These are phyloP conservation scores for Heliconius hortense DNA, from an alignment of 2,888 invertebrate genomes.

Conservation along the genomic window DNA sequence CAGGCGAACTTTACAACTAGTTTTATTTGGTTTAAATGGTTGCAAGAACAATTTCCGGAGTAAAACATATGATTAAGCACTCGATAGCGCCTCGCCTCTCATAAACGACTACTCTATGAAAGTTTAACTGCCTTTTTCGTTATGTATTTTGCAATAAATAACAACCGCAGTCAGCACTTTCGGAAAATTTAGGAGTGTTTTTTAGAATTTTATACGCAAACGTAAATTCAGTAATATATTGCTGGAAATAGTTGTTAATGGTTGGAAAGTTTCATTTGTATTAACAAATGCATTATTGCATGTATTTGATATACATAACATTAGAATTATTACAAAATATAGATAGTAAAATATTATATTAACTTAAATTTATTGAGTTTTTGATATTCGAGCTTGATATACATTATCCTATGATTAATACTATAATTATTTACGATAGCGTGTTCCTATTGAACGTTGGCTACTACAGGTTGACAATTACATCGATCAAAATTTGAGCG, in stretches of 20 bases:
- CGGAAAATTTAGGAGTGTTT: constrained; percentile 41
- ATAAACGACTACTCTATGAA: constrained; percentile 56
- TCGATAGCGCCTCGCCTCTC: constrained; percentile 62
- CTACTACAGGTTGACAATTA: background rate
- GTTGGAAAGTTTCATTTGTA: constrained; percentile 3
- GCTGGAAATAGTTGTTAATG: constrained; percentile 14
- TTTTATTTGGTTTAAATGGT: constrained; percentile 21
- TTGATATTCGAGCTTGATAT: background rate
- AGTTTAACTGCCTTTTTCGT: constrained; percentile 36
- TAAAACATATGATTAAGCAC: constrained; percentile 59
- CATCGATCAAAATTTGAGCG: background rate
- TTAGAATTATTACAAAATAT: no score
- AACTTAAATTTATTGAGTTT: background rate
- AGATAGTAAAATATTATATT: background rate
- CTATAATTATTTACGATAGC: background rate
- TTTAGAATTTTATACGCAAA: constrained; percentile 29
- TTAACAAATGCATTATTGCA: background rate
- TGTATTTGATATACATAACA: background rate
- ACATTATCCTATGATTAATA: background rate
- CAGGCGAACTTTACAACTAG: constrained; percentile 18
- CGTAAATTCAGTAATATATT: constrained; percentile 19
- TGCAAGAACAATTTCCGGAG: constrained; percentile 28
- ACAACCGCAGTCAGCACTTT: constrained; percentile 39
- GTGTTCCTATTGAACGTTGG: background rate
- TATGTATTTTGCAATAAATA: constrained; percentile 46